Percentiles rank a stretch among this genome's conserved stretches.
Evolutionary conservation across 1,140 invertebrate genomes (phyloP).

Genomic region (Battus philenor): DNA sequence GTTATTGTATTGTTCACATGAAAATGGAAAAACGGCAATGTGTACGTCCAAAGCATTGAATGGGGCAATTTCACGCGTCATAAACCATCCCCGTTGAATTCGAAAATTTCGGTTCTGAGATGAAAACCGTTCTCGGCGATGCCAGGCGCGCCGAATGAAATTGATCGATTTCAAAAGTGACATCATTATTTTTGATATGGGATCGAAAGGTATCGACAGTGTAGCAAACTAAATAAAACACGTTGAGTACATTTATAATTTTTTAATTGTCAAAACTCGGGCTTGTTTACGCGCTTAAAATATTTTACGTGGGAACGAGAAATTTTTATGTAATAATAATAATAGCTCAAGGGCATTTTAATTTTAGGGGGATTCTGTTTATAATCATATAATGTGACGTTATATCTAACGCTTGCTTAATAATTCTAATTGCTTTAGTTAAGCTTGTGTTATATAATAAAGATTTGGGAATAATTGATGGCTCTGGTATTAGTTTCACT

Average conservation of each 20-base stretch:
- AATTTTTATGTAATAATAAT: too few relatives aligned
- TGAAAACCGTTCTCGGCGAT: slow-evolving; percentile 13
- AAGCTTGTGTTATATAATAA: too few relatives aligned
- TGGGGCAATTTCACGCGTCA: slow-evolving; percentile 15
- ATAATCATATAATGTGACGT: too few relatives aligned
- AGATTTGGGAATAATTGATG: too few relatives aligned
- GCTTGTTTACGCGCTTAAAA: too few relatives aligned
- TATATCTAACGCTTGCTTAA: too few relatives aligned
- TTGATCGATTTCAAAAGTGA: slow-evolving; percentile 17
- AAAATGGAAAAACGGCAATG: slow-evolving; percentile 12
- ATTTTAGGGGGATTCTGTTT: too few relatives aligned
- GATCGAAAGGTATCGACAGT: slow-evolving; percentile 15
- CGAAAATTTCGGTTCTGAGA: slow-evolving; percentile 7
- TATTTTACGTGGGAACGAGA: too few relatives aligned
- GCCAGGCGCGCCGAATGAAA: slow-evolving; percentile 12
- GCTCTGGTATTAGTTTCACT: too few relatives aligned
- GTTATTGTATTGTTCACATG: not conserved
- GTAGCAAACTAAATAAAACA: slow-evolving; percentile 11
- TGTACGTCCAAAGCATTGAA: slow-evolving; percentile 10
- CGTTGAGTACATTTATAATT: not conserved
- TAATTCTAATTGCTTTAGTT: too few relatives aligned
- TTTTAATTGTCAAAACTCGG: too few relatives aligned
- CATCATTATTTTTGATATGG: slow-evolving; percentile 17
- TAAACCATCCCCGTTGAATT: slow-evolving; percentile 12
- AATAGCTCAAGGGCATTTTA: too few relatives aligned